Evolutionary conservation across 2,797 vertebrate genomes (phyloP).

Genomic region (Pangasius sanitwongsei): DNA sequence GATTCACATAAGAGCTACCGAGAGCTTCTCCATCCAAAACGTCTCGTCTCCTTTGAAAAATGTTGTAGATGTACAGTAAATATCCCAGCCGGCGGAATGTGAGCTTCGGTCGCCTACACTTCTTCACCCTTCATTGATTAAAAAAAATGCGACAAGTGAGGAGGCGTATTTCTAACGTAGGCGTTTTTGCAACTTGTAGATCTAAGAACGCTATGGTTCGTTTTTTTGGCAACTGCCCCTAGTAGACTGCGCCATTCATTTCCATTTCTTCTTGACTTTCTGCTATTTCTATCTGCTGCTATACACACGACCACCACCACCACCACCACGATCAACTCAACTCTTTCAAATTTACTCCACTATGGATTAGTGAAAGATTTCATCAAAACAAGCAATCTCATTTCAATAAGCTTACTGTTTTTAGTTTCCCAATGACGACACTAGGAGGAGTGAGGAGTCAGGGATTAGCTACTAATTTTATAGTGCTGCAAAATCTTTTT

Average conservation of each 20-base stretch:
- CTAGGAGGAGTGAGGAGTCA: too few relatives aligned
- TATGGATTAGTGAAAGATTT: not conserved
- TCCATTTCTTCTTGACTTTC: not conserved
- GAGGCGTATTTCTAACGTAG: not conserved
- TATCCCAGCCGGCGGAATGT: not conserved
- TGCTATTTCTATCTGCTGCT: not conserved
- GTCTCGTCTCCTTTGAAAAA: not conserved
- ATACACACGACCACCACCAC: not conserved
- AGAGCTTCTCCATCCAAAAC: not conserved
- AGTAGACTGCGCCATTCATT: not conserved
- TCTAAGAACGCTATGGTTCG: not conserved
- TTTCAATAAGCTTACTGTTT: too few relatives aligned
- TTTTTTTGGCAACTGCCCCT: not conserved
- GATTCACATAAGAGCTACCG: not conserved
- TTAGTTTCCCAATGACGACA: not conserved
- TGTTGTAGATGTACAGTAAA: not conserved
- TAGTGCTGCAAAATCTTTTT: too few relatives aligned
- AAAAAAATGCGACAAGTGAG: not conserved
- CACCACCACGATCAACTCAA: not conserved
- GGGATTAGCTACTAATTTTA: too few relatives aligned
- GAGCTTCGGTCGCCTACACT: not conserved
- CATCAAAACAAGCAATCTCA: too few relatives aligned
- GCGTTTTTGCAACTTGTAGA: not conserved
- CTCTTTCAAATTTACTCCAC: not conserved
- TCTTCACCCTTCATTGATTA: not conserved